phyloP scores from a whole-genome alignment of 2,797 vertebrate species.

The Cacajao melanocephalus region DNA sequence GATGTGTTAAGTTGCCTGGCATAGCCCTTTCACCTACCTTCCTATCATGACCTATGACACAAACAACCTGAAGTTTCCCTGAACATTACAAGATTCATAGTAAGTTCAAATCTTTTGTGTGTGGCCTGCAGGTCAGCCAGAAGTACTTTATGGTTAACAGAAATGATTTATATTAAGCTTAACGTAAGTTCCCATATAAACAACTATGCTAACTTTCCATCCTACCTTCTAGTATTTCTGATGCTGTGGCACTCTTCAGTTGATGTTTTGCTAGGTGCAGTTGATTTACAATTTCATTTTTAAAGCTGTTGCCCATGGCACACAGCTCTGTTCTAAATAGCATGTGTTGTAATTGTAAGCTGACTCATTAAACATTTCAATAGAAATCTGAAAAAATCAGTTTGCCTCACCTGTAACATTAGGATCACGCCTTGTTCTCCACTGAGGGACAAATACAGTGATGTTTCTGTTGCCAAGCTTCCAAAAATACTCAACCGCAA shows the following conservation, averaged over 20 bases:
- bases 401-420: conserved; percentile 90
- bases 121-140: background rate
- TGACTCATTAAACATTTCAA: background rate
- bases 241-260: background rate
- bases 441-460: conserved; percentile 98
- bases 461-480: conserved; percentile 95
- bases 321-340: background rate
- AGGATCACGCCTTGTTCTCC: conserved; percentile 94
- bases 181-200: background rate
- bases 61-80: background rate
- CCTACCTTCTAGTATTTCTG: background rate
- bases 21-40: background rate
- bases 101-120: background rate
- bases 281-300: background rate
- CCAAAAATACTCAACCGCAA: conserved; percentile 97
- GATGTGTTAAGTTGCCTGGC: background rate
- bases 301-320: background rate
- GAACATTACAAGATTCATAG: background rate
- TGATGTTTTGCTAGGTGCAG: background rate
- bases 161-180: background rate
- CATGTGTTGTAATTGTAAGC: background rate
- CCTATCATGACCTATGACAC: background rate
- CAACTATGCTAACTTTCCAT: background rate
- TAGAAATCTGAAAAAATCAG: background rate
- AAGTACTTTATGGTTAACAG: background rate